Evolutionary conservation across 2,888 invertebrate species (phyloP).

Genomic region (Tromatobia lineatoria): DNA sequence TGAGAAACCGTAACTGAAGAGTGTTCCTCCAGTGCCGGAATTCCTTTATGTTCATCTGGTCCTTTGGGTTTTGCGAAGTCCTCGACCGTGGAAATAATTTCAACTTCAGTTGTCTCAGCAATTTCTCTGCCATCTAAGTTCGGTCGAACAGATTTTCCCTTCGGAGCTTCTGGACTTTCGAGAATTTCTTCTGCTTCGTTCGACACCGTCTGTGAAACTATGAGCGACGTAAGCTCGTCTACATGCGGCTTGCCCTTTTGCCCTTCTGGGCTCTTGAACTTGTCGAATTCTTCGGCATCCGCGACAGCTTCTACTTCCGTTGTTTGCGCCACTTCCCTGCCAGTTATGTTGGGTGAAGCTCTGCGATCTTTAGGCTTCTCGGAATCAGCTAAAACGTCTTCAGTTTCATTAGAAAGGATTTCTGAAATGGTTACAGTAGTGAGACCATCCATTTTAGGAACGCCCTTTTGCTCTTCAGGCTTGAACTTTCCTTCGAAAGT

Average conservation of each 20-base stretch:
- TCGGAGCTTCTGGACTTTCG: conserved; percentile 74
- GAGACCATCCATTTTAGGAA: conserved; percentile 76
- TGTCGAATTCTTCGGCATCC: conserved; percentile 74
- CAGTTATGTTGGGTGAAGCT: conserved; percentile 79
- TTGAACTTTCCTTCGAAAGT: conserved; percentile 76
- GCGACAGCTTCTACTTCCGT: conserved; percentile 79
- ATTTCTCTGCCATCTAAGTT: conserved; percentile 78
- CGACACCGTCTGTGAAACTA: conserved; percentile 74
- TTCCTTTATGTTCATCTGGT: conserved; percentile 75
- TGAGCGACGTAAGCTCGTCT: conserved; percentile 75
- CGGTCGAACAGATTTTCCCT: conserved; percentile 82
- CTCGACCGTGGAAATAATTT: conserved; percentile 74
- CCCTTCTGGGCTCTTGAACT: conserved; percentile 70
- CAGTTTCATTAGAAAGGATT: conserved; percentile 77
- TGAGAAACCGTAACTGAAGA: conserved; percentile 77
- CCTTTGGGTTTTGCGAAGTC: conserved; percentile 73
- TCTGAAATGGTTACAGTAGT: conserved; percentile 77
- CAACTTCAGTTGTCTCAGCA: conserved; percentile 78
- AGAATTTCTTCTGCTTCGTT: conserved; percentile 76
- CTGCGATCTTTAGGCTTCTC: conserved; percentile 77
- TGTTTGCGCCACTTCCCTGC: conserved; percentile 83
- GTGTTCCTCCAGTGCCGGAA: conserved; percentile 76
- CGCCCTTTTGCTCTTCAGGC: conserved; percentile 77
- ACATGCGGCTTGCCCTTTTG: conserved; percentile 76
- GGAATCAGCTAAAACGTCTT: conserved; percentile 69